phyloP scores from a whole-genome alignment of 2,888 invertebrate species.

The Malachius bipustulatus region DNA sequence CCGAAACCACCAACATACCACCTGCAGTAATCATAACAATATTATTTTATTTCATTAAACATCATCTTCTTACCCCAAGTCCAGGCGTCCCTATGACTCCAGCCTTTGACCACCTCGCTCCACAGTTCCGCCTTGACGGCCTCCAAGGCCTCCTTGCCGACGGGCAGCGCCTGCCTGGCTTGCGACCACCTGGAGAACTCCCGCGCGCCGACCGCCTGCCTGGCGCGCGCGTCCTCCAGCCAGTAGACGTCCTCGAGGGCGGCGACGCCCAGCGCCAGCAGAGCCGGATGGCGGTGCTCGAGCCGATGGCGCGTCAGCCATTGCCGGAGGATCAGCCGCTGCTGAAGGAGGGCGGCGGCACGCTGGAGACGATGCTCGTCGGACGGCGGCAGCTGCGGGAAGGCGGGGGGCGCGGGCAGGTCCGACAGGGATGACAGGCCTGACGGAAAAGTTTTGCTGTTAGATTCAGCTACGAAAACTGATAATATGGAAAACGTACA shows the following conservation, averaged over 20 bases:
- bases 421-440: slow-evolving; percentile 70
- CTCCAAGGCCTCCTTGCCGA: slow-evolving; percentile 67
- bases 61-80: slow-evolving; percentile 55
- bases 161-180: slow-evolving; percentile 70
- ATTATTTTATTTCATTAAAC: neutral
- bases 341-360: slow-evolving; percentile 70
- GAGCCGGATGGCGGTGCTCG: slow-evolving; percentile 60
- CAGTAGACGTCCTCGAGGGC: slow-evolving; percentile 85
- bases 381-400: slow-evolving; percentile 71
- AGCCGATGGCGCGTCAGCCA: slow-evolving; percentile 68
- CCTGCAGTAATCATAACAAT: slow-evolving; percentile 39
- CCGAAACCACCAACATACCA: slow-evolving; percentile 82
- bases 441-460: no score
- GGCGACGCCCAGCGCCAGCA: slow-evolving; percentile 68
- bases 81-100: slow-evolving; percentile 81
- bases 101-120: slow-evolving; percentile 76
- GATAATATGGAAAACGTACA: no score
- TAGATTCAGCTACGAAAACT: no score
- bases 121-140: slow-evolving; percentile 70
- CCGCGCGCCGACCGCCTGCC: slow-evolving; percentile 53
- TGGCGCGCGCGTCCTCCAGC: slow-evolving; percentile 67
- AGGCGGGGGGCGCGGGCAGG: slow-evolving; percentile 66
- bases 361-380: slow-evolving; percentile 75
- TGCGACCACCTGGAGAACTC: slow-evolving; percentile 70
- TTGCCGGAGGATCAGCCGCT: slow-evolving; percentile 71